Evolutionary conservation across 1,140 invertebrate species (phyloP).

Genomic region (Tetranychus urticae): DNA sequence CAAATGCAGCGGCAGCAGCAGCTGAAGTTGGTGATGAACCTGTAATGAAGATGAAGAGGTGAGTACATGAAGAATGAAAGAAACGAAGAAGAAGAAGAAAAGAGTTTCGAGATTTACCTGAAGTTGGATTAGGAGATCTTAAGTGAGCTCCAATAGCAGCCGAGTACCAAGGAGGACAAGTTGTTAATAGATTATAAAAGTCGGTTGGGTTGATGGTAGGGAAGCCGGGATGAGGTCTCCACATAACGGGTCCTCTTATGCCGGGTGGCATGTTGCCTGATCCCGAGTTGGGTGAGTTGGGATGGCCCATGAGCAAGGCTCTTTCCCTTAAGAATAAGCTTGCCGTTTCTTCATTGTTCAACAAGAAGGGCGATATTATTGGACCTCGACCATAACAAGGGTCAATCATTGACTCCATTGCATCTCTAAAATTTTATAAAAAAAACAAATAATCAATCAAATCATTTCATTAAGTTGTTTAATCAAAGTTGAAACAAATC

Average conservation of each 20-base stretch:
- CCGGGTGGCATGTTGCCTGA: background rate
- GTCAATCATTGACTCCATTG: conserved; percentile 20
- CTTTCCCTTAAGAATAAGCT: conserved; percentile 1
- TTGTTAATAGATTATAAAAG: background rate
- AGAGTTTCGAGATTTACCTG: background rate
- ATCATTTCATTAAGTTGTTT: too few species aligned
- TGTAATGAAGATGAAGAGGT: background rate
- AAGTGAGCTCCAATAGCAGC: background rate
- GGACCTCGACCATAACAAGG: conserved; percentile 20
- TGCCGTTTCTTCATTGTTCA: conserved; percentile 10
- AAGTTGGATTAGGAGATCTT: background rate
- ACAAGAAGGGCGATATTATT: conserved; percentile 16
- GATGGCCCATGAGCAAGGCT: background rate
- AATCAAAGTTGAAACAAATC: background rate
- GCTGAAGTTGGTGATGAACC: background rate
- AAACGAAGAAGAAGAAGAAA: background rate
- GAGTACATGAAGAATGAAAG: background rate
- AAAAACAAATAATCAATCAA: too few species aligned
- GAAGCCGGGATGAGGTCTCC: background rate
- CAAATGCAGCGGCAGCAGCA: background rate
- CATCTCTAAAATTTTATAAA: conserved; percentile 15
- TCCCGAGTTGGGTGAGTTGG: background rate
- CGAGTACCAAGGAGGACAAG: background rate
- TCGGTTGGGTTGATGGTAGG: background rate
- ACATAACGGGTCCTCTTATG: background rate